Conservation (phyloP, 2,888 invertebrate species). For the Volucella inflata region DNA sequence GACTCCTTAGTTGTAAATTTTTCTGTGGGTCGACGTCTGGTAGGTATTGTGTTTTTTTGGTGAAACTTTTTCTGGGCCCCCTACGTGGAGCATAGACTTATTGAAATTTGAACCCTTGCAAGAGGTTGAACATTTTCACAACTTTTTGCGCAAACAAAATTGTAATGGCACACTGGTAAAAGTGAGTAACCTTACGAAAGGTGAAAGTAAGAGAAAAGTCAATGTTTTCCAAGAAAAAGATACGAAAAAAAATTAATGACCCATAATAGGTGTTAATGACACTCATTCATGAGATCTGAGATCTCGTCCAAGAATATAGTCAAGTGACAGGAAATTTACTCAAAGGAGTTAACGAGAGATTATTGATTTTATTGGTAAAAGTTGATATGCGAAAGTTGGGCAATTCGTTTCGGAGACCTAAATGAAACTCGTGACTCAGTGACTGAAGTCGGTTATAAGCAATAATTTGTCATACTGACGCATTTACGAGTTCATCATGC, state of each 20-base stretch:
- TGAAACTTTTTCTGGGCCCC: too few relatives aligned
- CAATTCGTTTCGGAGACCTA: too few relatives aligned
- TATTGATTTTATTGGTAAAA: slow-evolving; percentile 37
- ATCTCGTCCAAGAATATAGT: not conserved
- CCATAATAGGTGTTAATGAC: slow-evolving; percentile 51
- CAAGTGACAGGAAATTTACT: slow-evolving; percentile 40
- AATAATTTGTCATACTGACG: too few relatives aligned
- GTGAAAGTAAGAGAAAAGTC: slow-evolving; percentile 61
- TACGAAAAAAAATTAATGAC: slow-evolving; percentile 54
- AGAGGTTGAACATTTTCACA: too few relatives aligned
- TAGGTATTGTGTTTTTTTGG: slow-evolving; percentile 2
- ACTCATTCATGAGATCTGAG: slow-evolving; percentile 18
- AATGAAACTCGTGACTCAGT: too few relatives aligned
- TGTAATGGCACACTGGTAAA: slow-evolving; percentile 17
- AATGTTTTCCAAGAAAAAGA: slow-evolving; percentile 27
- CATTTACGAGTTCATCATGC: too few relatives aligned
- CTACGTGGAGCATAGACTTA: too few relatives aligned
- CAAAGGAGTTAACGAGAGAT: slow-evolving; percentile 3
- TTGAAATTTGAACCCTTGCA: too few relatives aligned
- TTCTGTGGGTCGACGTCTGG: slow-evolving; percentile 21
- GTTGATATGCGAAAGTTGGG: slow-evolving; percentile 4
- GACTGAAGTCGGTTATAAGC: too few relatives aligned
- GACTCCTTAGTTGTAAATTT: slow-evolving; percentile 28
- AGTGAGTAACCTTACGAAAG: slow-evolving; percentile 6
- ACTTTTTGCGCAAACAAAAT: not conserved